Evolutionary conservation across 2,113 vertebrate genomes (phyloP).

Genomic region (Corythornis madagascariensis): DNA sequence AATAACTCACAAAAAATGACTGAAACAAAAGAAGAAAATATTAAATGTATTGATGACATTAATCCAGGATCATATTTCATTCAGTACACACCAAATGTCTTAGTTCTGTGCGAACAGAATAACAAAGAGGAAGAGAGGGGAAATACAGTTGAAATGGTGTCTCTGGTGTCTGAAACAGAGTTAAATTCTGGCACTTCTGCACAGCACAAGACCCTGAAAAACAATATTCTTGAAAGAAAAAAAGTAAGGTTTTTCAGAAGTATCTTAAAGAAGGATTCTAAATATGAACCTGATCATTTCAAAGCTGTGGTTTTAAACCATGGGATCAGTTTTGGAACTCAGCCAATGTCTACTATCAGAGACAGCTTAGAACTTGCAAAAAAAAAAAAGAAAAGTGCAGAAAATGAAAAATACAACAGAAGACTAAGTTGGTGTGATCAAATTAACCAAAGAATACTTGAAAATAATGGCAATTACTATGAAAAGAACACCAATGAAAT

Average conservation of each 20-base stretch:
- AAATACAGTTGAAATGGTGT: constrained; percentile 10
- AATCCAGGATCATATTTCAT: constrained; percentile 35
- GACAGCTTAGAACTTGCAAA: constrained; percentile 89
- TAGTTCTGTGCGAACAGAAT: background rate
- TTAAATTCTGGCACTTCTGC: constrained; percentile 12
- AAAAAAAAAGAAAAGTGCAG: constrained; percentile 71
- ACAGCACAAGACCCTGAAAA: constrained; percentile 37
- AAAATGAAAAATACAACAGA: constrained; percentile 74
- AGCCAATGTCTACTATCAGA: constrained; percentile 75
- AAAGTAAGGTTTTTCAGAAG: constrained; percentile 77
- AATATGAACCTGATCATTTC: constrained; percentile 58
- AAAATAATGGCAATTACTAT: constrained; percentile 10
- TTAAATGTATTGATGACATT: constrained; percentile 23
- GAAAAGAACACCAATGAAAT: background rate
- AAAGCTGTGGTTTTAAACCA: constrained; percentile 54
- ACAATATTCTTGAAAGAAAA: constrained; percentile 54
- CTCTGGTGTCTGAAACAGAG: constrained; percentile 1
- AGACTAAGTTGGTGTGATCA: constrained; percentile 91
- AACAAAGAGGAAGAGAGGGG: constrained; percentile 16
- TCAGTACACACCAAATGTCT: constrained; percentile 26
- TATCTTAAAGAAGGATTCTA: constrained; percentile 88
- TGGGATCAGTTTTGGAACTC: constrained; percentile 70
- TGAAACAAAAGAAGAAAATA: constrained; percentile 58
- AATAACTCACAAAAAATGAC: constrained; percentile 7
- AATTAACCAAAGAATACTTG: constrained; percentile 37